These are phyloP conservation scores for Plectus sambesii DNA, from an alignment of 1,140 invertebrate species.

Conservation along the genomic window DNA sequence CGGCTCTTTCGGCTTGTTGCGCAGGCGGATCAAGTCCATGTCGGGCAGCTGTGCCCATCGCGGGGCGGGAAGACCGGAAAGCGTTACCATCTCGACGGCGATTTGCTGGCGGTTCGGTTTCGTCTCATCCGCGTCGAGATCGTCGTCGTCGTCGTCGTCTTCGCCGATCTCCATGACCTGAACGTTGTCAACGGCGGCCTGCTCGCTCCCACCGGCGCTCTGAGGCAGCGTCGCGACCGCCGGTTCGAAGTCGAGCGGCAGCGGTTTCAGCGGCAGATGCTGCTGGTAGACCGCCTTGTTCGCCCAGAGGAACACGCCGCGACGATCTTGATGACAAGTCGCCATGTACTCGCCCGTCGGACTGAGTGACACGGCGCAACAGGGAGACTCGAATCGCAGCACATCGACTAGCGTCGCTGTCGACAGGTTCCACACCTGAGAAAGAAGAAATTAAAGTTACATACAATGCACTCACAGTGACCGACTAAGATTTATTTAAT, in stretches of 20 bases:
- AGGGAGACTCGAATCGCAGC: slow-evolving; percentile 59
- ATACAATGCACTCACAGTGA: no score
- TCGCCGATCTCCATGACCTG: no score
- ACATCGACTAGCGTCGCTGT: slow-evolving; percentile 47
- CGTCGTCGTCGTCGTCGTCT: slow-evolving; percentile 23
- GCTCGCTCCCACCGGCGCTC: no score
- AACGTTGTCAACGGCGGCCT: no score
- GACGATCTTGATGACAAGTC: slow-evolving; percentile 70
- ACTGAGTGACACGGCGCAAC: slow-evolving; percentile 73
- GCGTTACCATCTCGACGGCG: slow-evolving; percentile 57
- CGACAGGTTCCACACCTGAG: slow-evolving; percentile 34
- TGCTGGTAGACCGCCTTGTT: slow-evolving; percentile 64
- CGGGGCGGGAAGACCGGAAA: slow-evolving; percentile 70
- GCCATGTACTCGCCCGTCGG: slow-evolving; percentile 77
- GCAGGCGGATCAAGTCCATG: slow-evolving; percentile 69
- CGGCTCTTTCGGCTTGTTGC: slow-evolving; percentile 78
- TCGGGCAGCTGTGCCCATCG: slow-evolving; percentile 85
- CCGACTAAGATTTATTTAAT: no score
- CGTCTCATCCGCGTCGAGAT: slow-evolving; percentile 25
- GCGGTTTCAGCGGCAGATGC: no score
- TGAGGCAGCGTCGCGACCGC: slow-evolving; percentile 1
- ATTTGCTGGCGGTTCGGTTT: slow-evolving; percentile 17
- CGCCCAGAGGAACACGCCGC: slow-evolving; percentile 85
- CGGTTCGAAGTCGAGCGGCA: no score
- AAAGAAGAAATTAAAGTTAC: slow-evolving; percentile 10